phyloP scores from a whole-genome alignment of 2,797 vertebrate genomes.

The Zalophus californianus region DNA sequence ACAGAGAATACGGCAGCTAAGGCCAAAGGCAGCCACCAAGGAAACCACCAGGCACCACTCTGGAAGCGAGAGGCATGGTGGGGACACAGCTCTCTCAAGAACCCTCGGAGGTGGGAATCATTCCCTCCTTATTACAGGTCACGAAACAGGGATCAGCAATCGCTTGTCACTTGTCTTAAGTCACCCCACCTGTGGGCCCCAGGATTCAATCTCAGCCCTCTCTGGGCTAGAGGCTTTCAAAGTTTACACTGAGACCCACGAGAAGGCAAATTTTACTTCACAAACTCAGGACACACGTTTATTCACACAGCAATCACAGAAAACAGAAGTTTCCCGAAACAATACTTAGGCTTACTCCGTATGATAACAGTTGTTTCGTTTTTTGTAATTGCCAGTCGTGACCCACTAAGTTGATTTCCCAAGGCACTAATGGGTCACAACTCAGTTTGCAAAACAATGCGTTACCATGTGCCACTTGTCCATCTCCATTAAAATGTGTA shows the following conservation, averaged over 20 bases:
- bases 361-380: not conserved
- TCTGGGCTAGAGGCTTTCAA: not conserved
- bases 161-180: not conserved
- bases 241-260: not conserved
- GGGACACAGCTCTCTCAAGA: not conserved
- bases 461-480: slow-evolving; percentile 1
- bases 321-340: slow-evolving; percentile 2
- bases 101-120: not conserved
- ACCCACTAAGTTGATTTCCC: slow-evolving; percentile 63
- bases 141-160: not conserved
- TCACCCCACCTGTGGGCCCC: not conserved
- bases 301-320: not conserved
- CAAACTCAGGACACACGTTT: not conserved
- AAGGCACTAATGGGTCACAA: slow-evolving; percentile 62
- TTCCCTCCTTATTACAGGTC: not conserved
- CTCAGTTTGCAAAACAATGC: slow-evolving; percentile 49
- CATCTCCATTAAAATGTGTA: slow-evolving; percentile 46
- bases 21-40: not conserved
- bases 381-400: slow-evolving; percentile 59
- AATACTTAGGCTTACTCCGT: not conserved
- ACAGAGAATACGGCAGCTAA: not conserved
- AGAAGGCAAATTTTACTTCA: not conserved
- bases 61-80: not conserved
- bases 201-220: not conserved
- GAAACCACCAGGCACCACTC: not conserved